phyloP scores from a whole-genome alignment of 2,113 vertebrate species.

The Leptodactylus fuscus region DNA sequence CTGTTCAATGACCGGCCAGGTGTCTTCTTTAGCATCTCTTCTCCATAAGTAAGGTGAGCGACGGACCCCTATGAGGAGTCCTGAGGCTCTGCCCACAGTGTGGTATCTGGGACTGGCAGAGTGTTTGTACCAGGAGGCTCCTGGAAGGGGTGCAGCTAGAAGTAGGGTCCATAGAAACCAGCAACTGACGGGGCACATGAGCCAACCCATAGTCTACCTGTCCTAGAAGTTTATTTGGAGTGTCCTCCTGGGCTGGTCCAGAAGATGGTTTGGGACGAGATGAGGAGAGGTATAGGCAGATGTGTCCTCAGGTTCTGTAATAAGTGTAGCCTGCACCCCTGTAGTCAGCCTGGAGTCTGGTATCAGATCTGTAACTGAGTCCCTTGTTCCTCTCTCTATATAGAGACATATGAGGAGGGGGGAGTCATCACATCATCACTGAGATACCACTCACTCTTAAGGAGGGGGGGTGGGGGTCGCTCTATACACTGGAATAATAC shows the following conservation, averaged over 20 bases:
- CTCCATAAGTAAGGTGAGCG: constrained; percentile 71
- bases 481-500: not conserved
- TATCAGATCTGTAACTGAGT: not conserved
- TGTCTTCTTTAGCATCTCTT: constrained; percentile 38
- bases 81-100: constrained; percentile 73
- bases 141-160: constrained; percentile 52
- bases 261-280: not conserved
- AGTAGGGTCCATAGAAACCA: constrained; percentile 61
- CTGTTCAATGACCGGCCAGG: not conserved
- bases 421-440: constrained; percentile 39
- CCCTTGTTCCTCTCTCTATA: constrained; percentile 38
- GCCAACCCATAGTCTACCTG: not conserved
- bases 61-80: constrained; percentile 70
- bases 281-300: not conserved
- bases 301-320: not conserved
- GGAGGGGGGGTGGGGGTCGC: not conserved
- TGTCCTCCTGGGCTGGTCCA: not conserved
- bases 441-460: not conserved
- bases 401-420: not conserved
- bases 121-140: constrained; percentile 72
- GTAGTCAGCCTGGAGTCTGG: not conserved
- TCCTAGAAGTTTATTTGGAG: not conserved
- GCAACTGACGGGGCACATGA: constrained; percentile 34
- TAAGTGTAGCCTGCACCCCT: not conserved
- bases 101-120: constrained; percentile 70